These are phyloP conservation scores for Mesocricetus auratus DNA, from an alignment of 2,113 vertebrate genomes.

Conservation along the genomic window DNA sequence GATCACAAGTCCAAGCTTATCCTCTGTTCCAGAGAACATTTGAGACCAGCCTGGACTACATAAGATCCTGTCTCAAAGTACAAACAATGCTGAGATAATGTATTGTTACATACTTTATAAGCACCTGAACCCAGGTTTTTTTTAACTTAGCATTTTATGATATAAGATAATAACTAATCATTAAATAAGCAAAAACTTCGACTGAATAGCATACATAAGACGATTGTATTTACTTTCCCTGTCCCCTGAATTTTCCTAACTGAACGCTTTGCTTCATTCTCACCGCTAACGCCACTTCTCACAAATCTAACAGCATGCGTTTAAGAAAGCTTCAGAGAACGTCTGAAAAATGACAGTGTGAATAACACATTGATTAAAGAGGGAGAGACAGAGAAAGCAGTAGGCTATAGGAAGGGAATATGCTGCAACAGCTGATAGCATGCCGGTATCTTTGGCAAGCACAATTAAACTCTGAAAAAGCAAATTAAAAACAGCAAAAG, in stretches of 20 bases:
- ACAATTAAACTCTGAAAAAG: constrained; percentile 50
- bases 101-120: background rate
- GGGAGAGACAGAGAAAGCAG: background rate
- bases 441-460: constrained; percentile 5
- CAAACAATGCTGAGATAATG: background rate
- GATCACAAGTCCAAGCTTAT: background rate
- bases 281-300: background rate
- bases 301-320: background rate
- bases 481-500: background rate
- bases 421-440: background rate
- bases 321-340: background rate
- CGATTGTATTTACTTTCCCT: no score
- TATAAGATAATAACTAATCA: background rate
- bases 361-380: background rate
- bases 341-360: background rate
- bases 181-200: constrained; percentile 1
- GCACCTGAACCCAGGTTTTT: background rate
- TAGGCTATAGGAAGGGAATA: background rate
- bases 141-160: background rate
- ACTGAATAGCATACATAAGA: background rate
- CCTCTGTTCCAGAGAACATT: background rate
- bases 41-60: background rate
- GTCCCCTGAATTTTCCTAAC: background rate
- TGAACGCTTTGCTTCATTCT: background rate
- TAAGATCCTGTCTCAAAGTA: background rate